phyloP scores from a whole-genome alignment of 2,888 invertebrate species.

The Dione vanillae region DNA sequence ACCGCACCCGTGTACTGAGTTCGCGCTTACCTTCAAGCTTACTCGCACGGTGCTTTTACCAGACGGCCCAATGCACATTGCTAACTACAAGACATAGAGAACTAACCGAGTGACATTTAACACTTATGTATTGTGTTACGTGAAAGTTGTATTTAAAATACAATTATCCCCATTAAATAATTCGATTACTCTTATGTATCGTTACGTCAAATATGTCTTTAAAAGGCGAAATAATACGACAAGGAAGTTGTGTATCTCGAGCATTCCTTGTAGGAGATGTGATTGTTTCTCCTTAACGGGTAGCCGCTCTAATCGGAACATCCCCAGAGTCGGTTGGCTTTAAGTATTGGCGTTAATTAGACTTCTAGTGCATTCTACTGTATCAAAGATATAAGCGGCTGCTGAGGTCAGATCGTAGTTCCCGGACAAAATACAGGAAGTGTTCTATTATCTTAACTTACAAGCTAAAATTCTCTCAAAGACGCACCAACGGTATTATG shows the following conservation, averaged over 20 bases:
- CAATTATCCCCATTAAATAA: background rate
- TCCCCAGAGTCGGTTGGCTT: slow-evolving; percentile 70
- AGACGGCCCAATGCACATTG: slow-evolving; percentile 44
- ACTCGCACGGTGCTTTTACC: slow-evolving; percentile 38
- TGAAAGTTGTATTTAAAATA: background rate
- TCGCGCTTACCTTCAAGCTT: slow-evolving; percentile 50
- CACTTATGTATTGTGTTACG: background rate
- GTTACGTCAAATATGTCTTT: slow-evolving; percentile 32
- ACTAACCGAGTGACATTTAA: background rate
- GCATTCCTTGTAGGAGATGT: slow-evolving; percentile 73
- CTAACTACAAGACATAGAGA: slow-evolving; percentile 10
- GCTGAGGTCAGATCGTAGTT: slow-evolving; percentile 63
- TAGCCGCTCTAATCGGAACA: slow-evolving; percentile 75
- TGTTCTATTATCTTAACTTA: slow-evolving; percentile 53
- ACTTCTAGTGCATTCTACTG: slow-evolving; percentile 70
- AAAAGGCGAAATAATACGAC: slow-evolving; percentile 41
- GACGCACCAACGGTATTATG: slow-evolving; percentile 50
- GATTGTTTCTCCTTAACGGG: slow-evolving; percentile 82
- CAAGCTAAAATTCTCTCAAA: slow-evolving; percentile 48
- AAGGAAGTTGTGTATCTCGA: slow-evolving; percentile 65
- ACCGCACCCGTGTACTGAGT: slow-evolving; percentile 61
- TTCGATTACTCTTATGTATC: background rate
- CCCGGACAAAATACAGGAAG: slow-evolving; percentile 54
- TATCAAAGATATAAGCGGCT: slow-evolving; percentile 61
- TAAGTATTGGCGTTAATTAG: slow-evolving; percentile 76